phyloP scores from a whole-genome alignment of 1,140 invertebrate species.

The Xylocopa sonorina region DNA sequence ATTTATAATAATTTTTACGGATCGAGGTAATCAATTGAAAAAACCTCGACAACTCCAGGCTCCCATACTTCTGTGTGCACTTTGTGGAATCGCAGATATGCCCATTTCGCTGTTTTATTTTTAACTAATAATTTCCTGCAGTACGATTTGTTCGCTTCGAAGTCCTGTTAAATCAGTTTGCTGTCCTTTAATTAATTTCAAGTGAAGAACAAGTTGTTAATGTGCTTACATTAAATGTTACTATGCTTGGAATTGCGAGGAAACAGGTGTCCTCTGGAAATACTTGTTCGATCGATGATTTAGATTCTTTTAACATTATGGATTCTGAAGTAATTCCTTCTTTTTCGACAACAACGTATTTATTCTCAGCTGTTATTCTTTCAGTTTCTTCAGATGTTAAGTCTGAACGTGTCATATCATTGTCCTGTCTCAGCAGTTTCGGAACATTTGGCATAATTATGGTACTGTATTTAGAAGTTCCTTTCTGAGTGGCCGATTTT shows the following conservation, averaged over 20 bases:
- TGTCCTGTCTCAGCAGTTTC: background rate
- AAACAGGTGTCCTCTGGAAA: conserved; percentile 20
- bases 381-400: background rate
- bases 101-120: conserved; percentile 34
- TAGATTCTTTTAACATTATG: background rate
- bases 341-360: background rate
- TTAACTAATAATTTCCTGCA: background rate
- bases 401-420: background rate
- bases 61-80: conserved; percentile 25
- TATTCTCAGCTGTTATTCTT: background rate
- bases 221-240: conserved; percentile 11
- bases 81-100: conserved; percentile 29
- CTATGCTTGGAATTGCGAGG: background rate
- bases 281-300: background rate
- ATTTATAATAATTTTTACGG: too few species aligned
- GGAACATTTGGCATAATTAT: background rate
- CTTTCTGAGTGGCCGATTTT: too few species aligned
- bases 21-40: background rate
- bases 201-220: background rate
- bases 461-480: background rate
- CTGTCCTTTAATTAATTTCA: background rate
- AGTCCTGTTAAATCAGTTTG: conserved; percentile 6
- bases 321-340: background rate
- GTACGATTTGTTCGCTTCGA: background rate
- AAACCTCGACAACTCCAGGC: conserved; percentile 12